Evolutionary conservation across 2,113 vertebrate species (phyloP).

Genomic region (Ovis aries): ARS-UI_Ramb_v3.0 NC_056070.1:61612001-61612500

Average conservation of each 20-base stretch:
- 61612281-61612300: background rate
- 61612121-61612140: background rate
- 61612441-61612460: background rate
- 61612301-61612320: background rate
- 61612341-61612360: no score
- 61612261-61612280: background rate
- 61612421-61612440: background rate
- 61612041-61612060: background rate
- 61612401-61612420: background rate
- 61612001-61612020: background rate
- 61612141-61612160: no score
- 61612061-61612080: background rate
- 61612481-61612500: background rate
- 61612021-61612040: background rate
- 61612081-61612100: background rate
- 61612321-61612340: background rate
- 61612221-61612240: background rate
- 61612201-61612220: background rate
- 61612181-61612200: background rate
- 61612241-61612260: no score
- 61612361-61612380: background rate
- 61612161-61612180: background rate
- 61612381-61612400: background rate
- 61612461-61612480: background rate
- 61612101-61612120: background rate